phyloP scores from a whole-genome alignment of 2,797 vertebrate species.

The Microctenopoma steveboyesi region DNA sequence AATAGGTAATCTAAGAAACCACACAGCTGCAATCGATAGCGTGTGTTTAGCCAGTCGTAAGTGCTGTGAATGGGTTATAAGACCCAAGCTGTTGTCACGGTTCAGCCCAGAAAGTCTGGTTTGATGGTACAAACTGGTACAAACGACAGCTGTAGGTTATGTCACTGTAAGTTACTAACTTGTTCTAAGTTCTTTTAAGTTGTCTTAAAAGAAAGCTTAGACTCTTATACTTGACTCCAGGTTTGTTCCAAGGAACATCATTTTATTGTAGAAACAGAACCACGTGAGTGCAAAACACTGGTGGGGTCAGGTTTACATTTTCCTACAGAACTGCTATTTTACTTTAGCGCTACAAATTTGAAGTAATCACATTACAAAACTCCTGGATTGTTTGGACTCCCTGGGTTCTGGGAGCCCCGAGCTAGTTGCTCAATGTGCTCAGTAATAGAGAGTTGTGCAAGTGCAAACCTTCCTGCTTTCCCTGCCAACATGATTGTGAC shows the following conservation, averaged over 20 bases:
- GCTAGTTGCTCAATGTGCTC: background rate
- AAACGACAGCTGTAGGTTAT: too few species aligned
- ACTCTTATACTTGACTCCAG: too few species aligned
- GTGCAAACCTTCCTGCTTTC: constrained; percentile 3
- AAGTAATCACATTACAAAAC: background rate
- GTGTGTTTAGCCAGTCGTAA: background rate
- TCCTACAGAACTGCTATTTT: too few species aligned
- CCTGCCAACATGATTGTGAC: background rate
- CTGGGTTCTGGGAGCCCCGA: background rate
- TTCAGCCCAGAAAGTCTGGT: too few species aligned
- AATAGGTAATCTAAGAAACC: constrained; percentile 18
- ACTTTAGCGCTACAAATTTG: background rate
- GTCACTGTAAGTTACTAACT: too few species aligned
- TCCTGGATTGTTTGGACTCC: background rate
- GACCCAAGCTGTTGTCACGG: background rate
- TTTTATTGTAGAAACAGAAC: too few species aligned
- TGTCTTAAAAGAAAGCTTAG: too few species aligned
- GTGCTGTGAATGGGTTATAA: background rate
- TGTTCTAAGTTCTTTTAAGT: too few species aligned
- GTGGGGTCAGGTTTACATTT: too few species aligned
- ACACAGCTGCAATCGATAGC: background rate
- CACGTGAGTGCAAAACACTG: too few species aligned
- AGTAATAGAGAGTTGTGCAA: background rate
- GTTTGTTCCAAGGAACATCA: too few species aligned
- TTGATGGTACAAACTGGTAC: too few species aligned